Conservation (phyloP, 2,113 vertebrate species). For the Hydrochoerus hydrochaeris region DNA sequence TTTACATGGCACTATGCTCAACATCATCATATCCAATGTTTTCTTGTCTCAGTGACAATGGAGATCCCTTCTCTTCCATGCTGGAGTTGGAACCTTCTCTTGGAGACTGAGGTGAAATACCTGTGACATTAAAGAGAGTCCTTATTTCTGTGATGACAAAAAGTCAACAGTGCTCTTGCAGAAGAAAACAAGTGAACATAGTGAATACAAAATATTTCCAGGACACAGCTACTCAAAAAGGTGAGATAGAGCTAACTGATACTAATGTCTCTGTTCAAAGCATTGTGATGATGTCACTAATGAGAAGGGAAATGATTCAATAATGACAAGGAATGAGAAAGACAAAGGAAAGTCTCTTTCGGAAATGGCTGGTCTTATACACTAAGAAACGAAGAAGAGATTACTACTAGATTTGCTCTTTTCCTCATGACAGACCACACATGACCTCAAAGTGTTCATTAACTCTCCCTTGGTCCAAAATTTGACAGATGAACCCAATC, state of each 20-base stretch:
- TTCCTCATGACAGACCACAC: not conserved
- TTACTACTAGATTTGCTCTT: not conserved
- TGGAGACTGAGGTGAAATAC: not conserved
- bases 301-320: not conserved
- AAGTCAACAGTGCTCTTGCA: not conserved
- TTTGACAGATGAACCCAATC: not conserved
- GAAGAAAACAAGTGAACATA: not conserved
- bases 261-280: not conserved
- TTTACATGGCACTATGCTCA: not conserved
- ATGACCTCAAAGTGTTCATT: not conserved
- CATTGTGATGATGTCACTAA: too few relatives aligned
- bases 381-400: not conserved
- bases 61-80: not conserved
- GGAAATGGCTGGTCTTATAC: not conserved
- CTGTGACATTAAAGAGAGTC: slow-evolving; percentile 8
- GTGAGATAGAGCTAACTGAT: not conserved
- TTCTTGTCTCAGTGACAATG: not conserved
- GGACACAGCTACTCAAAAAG: not conserved
- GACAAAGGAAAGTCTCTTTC: not conserved
- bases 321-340: not conserved
- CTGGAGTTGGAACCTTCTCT: not conserved
- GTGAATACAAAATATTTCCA: too few relatives aligned
- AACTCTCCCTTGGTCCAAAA: fast-evolving
- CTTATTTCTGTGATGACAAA: not conserved
- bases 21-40: not conserved